Conservation (phyloP, 2,797 vertebrate species). For the Morus bassanus region DNA sequence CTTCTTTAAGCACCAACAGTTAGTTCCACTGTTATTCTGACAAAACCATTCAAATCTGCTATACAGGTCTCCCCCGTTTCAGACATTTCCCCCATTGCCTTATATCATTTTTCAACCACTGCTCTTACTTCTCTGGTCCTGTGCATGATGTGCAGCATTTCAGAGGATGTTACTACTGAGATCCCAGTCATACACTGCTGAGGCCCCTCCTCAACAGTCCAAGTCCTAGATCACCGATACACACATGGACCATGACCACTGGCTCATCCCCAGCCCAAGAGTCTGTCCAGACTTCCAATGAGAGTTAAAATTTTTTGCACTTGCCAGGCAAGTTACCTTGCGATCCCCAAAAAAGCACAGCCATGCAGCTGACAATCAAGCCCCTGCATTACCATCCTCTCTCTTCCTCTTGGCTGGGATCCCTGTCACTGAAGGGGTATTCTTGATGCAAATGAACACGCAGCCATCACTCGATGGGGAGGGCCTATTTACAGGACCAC, state of each 20-base stretch:
- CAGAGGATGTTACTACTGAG: not conserved
- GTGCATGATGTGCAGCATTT: fast-evolving
- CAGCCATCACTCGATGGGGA: fast-evolving
- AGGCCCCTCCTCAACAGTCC: not conserved
- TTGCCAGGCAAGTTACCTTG: not conserved
- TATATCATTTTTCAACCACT: fast-evolving
- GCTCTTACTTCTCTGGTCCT: not conserved
- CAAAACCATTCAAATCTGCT: not conserved
- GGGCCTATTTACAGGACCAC: not conserved
- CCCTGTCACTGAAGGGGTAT: fast-evolving
- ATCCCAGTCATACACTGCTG: fast-evolving
- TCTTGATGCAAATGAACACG: not conserved
- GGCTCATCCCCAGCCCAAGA: not conserved
- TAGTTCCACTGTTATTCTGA: not conserved
- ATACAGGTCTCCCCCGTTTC: fast-evolving
- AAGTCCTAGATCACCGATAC: not conserved
- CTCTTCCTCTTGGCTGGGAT: not conserved
- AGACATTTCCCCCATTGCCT: not conserved
- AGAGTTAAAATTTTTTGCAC: not conserved
- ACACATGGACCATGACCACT: fast-evolving
- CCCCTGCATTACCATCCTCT: not conserved
- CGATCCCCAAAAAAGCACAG: not conserved
- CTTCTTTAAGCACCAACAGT: not conserved
- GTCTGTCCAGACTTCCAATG: not conserved
- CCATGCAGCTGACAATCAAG: not conserved